Conservation (phyloP, 2,888 invertebrate genomes). For the Cheilosia impressa region DNA sequence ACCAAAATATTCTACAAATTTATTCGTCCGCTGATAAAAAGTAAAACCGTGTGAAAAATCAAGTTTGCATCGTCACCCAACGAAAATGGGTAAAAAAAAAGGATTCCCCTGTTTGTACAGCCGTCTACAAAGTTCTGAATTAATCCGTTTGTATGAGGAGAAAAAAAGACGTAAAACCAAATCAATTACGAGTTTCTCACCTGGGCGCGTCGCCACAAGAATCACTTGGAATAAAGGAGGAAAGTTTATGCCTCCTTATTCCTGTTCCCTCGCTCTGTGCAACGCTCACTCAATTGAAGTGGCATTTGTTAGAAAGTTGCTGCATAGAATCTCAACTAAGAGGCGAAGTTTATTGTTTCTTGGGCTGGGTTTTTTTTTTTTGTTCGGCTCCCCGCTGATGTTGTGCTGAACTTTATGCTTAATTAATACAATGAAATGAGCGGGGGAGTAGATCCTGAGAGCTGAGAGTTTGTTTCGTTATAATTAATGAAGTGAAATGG, state of each 20-base stretch:
- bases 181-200: slow-evolving; percentile 56
- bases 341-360: slow-evolving; percentile 53
- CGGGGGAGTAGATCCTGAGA: not conserved
- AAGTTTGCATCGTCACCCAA: slow-evolving; percentile 36
- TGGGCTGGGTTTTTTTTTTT: not conserved
- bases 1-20: slow-evolving; percentile 2
- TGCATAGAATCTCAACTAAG: slow-evolving; percentile 38
- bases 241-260: slow-evolving; percentile 28
- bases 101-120: slow-evolving; percentile 35
- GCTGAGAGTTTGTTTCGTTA: slow-evolving; percentile 11
- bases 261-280: not conserved
- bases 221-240: slow-evolving; percentile 31
- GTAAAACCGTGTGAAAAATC: not conserved
- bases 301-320: slow-evolving; percentile 50
- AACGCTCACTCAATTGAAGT: slow-evolving; percentile 58
- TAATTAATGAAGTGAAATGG: slow-evolving; percentile 29
- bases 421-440: slow-evolving; percentile 45
- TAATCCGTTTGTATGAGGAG: slow-evolving; percentile 13
- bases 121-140: slow-evolving; percentile 57
- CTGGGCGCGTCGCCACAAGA: slow-evolving; percentile 23
- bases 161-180: slow-evolving; percentile 35
- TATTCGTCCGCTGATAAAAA: slow-evolving; percentile 34
- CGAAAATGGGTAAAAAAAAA: not conserved
- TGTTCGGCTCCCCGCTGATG: not conserved
- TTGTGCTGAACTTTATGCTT: slow-evolving; percentile 34